Percentiles rank a stretch among this genome's conserved stretches.
Conservation (phyloP, 92 coral and sea anemone genomes). For the Porites cylindrica region DNA sequence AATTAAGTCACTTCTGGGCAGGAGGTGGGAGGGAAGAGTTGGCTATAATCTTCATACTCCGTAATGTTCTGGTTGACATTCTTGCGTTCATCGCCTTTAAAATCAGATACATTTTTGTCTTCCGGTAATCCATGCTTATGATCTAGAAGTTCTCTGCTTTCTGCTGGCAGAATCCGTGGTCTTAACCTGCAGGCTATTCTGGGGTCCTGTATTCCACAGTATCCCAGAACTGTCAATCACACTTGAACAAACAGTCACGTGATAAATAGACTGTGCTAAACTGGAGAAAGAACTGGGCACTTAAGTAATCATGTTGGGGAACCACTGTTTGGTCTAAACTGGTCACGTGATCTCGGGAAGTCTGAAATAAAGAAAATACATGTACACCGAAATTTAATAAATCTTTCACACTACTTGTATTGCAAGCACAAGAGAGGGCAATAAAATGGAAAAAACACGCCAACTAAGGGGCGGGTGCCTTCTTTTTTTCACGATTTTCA, state of each 20-base stretch:
- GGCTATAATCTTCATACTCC: too few relatives aligned
- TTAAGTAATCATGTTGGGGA: constrained; percentile 96
- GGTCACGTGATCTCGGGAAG: constrained; percentile 66
- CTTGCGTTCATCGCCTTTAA: too few relatives aligned
- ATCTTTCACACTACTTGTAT: neutral
- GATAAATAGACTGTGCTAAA: constrained; percentile 75
- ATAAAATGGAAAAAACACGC: too few relatives aligned
- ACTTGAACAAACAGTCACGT: constrained; percentile 82
- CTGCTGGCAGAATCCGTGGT: constrained; percentile 75
- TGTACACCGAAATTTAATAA: neutral
- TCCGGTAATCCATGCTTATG: neutral
- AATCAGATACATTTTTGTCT: neutral
- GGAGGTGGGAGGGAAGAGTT: too few relatives aligned
- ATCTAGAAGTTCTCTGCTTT: constrained; percentile 37
- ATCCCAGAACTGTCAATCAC: constrained; percentile 87
- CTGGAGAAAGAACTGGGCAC: constrained; percentile 96
- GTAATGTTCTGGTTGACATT: too few relatives aligned
- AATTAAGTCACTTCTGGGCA: too few relatives aligned
- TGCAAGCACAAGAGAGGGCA: neutral
- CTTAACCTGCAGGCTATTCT: constrained; percentile 82
- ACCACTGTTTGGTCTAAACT: constrained; percentile 92
- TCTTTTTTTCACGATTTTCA: too few relatives aligned
- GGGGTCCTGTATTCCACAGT: constrained; percentile 95
- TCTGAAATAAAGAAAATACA: constrained; percentile 46
- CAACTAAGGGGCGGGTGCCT: too few relatives aligned